phyloP scores from a whole-genome alignment of 2,797 vertebrate species.

The Scarus forsteni region DNA sequence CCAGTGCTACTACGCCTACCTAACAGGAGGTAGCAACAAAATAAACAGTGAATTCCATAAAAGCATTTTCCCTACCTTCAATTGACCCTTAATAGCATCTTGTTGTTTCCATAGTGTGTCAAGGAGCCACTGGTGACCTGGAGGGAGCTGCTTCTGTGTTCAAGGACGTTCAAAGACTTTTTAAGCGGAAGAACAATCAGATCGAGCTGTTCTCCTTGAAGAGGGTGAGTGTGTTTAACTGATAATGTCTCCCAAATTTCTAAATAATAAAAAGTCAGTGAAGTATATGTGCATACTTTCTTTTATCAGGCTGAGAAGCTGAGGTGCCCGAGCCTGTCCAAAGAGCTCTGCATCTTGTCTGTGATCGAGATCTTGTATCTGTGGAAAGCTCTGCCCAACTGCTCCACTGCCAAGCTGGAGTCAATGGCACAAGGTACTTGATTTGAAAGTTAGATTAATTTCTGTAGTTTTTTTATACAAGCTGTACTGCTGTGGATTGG shows the following conservation, averaged over 20 bases:
- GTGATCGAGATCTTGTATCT: slow-evolving; percentile 96
- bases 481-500: neutral
- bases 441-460: neutral
- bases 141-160: slow-evolving; percentile 90
- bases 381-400: slow-evolving; percentile 98
- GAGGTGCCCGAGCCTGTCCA: slow-evolving; percentile 86
- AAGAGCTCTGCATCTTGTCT: slow-evolving; percentile 92
- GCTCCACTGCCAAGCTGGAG: slow-evolving; percentile 93
- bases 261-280: neutral
- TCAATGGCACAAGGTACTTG: slow-evolving; percentile 92
- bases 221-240: slow-evolving; percentile 78
- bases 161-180: slow-evolving; percentile 94
- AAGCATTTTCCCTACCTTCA: neutral
- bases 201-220: slow-evolving; percentile 97
- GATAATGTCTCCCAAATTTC: neutral
- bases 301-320: slow-evolving; percentile 90
- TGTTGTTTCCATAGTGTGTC: slow-evolving; percentile 86
- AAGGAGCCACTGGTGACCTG: slow-evolving; percentile 94
- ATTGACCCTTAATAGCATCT: slow-evolving; percentile 14
- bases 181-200: slow-evolving; percentile 98
- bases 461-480: neutral
- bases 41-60: neutral
- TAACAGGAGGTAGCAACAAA: slow-evolving; percentile 90
- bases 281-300: slow-evolving; percentile 4
- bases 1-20: slow-evolving; percentile 98